These are phyloP conservation scores for Amphipyra tragopoginis DNA, from an alignment of 2,888 invertebrate genomes.

Conservation along the genomic window DNA sequence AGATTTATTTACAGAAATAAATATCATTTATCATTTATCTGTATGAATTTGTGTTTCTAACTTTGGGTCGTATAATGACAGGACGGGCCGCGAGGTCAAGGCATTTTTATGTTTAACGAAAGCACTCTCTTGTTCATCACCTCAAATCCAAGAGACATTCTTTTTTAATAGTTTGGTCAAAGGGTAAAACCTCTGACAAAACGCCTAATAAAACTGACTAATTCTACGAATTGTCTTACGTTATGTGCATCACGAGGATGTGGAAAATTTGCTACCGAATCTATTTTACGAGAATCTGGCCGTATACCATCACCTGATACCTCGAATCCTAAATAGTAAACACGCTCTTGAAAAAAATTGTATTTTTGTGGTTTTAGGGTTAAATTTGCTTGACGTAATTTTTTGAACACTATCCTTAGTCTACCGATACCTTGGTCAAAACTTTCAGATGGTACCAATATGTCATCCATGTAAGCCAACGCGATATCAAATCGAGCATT, in stretches of 20 bases:
- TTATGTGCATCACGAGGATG: no score
- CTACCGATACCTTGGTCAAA: no score
- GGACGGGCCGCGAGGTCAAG: no score
- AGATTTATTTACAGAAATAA: no score
- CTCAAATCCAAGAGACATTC: slow-evolving; percentile 1
- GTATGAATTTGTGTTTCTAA: no score
- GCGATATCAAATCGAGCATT: no score
- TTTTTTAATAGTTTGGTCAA: slow-evolving; percentile 11
- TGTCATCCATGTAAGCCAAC: no score
- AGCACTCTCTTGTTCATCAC: neutral
- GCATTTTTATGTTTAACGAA: no score
- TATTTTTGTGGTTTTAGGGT: slow-evolving; percentile 15
- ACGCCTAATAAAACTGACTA: slow-evolving; percentile 26
- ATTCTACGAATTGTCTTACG: slow-evolving; percentile 8
- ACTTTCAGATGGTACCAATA: no score
- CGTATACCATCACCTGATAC: slow-evolving; percentile 20
- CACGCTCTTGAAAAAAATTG: slow-evolving; percentile 3
- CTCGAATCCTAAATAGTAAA: slow-evolving; percentile 15
- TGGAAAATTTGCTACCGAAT: no score
- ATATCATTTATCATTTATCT: no score
- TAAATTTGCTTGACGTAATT: slow-evolving; percentile 10
- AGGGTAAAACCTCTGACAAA: slow-evolving; percentile 16
- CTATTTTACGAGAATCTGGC: slow-evolving; percentile 6
- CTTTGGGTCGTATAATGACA: no score
- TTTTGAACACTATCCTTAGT: slow-evolving; percentile 1